Evolutionary conservation across 92 coral and sea anemone genomes (phyloP).

Genomic region (Pocillopora grandis): DNA sequence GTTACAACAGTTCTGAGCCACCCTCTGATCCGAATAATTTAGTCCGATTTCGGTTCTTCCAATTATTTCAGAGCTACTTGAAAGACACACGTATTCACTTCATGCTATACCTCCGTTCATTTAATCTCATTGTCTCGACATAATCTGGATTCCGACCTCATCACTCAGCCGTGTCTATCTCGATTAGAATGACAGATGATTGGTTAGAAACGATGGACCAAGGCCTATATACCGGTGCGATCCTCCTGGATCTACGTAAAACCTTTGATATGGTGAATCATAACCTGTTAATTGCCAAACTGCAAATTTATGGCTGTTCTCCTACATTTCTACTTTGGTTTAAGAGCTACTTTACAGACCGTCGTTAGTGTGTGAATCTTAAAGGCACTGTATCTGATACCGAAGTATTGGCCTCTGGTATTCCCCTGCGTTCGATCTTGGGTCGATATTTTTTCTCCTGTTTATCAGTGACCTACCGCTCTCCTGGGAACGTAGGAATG

Average conservation of each 20-base stretch:
- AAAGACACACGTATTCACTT: slow-evolving; percentile 28
- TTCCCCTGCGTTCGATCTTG: not conserved
- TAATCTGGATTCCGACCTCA: slow-evolving; percentile 23
- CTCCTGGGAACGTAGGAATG: slow-evolving; percentile 15
- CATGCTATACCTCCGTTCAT: slow-evolving; percentile 5
- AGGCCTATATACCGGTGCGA: not conserved
- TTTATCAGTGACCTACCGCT: slow-evolving; percentile 26
- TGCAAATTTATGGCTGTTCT: slow-evolving; percentile 1
- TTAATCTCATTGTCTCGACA: not conserved
- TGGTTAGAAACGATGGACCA: slow-evolving; percentile 29
- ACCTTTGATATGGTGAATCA: slow-evolving; percentile 7
- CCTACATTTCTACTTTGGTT: not conserved
- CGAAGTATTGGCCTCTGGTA: slow-evolving; percentile 2
- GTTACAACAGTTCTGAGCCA: slow-evolving; percentile 47
- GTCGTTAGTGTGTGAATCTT: not conserved
- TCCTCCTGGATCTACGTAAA: slow-evolving; percentile 8
- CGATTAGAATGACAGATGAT: slow-evolving; percentile 23
- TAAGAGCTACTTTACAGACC: not conserved
- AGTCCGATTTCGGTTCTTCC: slow-evolving; percentile 52
- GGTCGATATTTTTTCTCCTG: no score
- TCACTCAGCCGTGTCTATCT: slow-evolving; percentile 23
- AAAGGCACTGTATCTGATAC: not conserved
- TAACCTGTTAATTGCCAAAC: slow-evolving; percentile 9
- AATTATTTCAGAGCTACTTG: slow-evolving; percentile 42
- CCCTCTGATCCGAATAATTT: slow-evolving; percentile 38